Base-by-base conservation (phyloP, 2,797 vertebrate genomes). In the Echiichthys vipera region DNA sequence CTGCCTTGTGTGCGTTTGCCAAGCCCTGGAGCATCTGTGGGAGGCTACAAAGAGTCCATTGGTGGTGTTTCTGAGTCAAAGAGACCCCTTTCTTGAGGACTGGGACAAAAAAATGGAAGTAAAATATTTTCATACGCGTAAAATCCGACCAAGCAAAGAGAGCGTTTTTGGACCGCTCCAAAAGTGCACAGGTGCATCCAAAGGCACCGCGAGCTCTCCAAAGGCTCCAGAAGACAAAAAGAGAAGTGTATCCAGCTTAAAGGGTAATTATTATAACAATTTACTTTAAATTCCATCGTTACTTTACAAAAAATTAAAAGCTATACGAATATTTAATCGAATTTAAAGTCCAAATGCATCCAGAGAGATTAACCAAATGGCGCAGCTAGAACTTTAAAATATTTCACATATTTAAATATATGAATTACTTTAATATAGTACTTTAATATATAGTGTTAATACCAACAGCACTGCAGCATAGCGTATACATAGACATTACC, bases 151-250 rank as follows among this genome's bases (percentile, higher is more conserved):
- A 59, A 11, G 7, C 42, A 46, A 71, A 84, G 40, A 39, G 27
- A 30, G 45, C 59, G 18, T 54, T 22, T 12, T 58, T 7, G 42
- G 66, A 55, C 68, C 40, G 90, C 87, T 92, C 87, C 82, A 93
- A 90, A 84, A 71, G 81, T 37, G 80, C 83, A 55, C 88, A 87
- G 74, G 79, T 85, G 87, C 58, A 45, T 77, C 86, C 85, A 90
- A 66, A 90, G 32, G 24, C 71, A 62, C 55, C 63, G 17, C 24
- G 22, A 67, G 39, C 17, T 67, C 17, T 74, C 40, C 11, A 24
- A 57, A 42, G 32, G 24, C 57, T 4, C 53, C 27, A 67, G 36
- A 3, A 42, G 6, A 1, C 7, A 53, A 63, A 50, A 25, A 36
- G 5, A 37, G 1, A 55, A 2, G 4, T 61, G 13, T 56, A 10